These are phyloP conservation scores for Pteropus rufus DNA, from an alignment of 2,797 vertebrate species.

Conservation along the genomic window DNA sequence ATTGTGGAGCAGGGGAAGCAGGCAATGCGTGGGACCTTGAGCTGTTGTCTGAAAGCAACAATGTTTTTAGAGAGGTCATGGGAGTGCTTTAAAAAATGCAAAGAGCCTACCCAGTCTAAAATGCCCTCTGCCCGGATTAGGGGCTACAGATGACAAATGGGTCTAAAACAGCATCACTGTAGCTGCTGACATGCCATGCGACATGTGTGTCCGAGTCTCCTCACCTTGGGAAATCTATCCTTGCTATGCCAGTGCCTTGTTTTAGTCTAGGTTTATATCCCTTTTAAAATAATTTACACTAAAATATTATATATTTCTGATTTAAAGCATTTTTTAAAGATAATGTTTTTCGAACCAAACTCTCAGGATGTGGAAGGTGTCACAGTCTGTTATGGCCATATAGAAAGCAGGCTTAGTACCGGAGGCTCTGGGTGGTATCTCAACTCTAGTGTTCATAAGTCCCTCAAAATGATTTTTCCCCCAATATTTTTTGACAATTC, in stretches of 20 bases:
- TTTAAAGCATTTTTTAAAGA: background rate
- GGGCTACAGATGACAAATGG: background rate
- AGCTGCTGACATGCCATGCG: no score
- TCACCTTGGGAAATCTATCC: background rate
- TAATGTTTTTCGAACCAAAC: background rate
- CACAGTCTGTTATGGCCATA: fast-evolving
- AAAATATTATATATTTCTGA: background rate
- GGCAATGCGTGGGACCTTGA: fast-evolving
- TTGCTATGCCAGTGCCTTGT: background rate
- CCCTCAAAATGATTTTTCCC: background rate
- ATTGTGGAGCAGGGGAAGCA: background rate
- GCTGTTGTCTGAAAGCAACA: background rate
- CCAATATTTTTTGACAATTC: background rate
- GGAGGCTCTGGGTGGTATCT: background rate
- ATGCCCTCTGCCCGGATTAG: background rate
- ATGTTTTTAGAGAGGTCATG: background rate
- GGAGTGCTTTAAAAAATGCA: background rate
- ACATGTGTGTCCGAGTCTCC: background rate
- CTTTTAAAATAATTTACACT: background rate
- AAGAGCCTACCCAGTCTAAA: background rate
- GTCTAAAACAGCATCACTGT: fast-evolving
- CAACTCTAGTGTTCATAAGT: background rate
- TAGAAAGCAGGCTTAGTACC: background rate
- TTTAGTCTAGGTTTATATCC: background rate
- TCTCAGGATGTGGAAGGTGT: background rate